These are phyloP conservation scores for Neelides folsomi DNA, from an alignment of 2,888 invertebrate genomes.

Conservation along the genomic window DNA sequence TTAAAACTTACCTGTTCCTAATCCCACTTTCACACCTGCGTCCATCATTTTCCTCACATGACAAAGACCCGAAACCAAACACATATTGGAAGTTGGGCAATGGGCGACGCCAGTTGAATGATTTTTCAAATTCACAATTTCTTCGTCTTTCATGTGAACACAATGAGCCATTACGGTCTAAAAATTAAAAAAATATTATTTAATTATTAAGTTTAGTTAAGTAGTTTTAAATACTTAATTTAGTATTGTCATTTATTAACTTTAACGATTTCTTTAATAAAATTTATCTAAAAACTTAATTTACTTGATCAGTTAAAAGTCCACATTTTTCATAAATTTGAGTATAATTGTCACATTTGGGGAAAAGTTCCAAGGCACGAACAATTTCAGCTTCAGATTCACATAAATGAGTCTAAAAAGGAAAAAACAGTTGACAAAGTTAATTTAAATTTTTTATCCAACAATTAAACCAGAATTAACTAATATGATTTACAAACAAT, in stretches of 20 bases:
- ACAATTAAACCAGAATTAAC: background rate
- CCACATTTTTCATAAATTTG: conserved; percentile 61
- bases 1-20: conserved; percentile 81
- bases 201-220: background rate
- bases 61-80: conserved; percentile 66
- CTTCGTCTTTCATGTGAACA: conserved; percentile 56
- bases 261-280: too few species aligned
- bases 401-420: conserved; percentile 62
- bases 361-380: conserved; percentile 48
- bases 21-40: conserved; percentile 57
- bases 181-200: background rate
- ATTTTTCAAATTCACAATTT: conserved; percentile 49
- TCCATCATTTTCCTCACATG: conserved; percentile 54
- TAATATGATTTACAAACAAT: background rate
- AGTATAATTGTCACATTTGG: conserved; percentile 50
- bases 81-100: conserved; percentile 74
- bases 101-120: conserved; percentile 60
- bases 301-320: conserved; percentile 60
- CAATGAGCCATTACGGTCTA: conserved; percentile 73
- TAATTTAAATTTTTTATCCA: background rate
- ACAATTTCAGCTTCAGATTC: conserved; percentile 63
- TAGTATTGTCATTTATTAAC: too few species aligned
- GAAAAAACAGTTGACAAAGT: background rate
- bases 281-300: too few species aligned
- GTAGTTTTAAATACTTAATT: background rate